A percentile compares a stretch with the other conserved stretches of the same genome.
Conservation (phyloP, 2,888 invertebrate species). For the Lithosia quadra region DNA sequence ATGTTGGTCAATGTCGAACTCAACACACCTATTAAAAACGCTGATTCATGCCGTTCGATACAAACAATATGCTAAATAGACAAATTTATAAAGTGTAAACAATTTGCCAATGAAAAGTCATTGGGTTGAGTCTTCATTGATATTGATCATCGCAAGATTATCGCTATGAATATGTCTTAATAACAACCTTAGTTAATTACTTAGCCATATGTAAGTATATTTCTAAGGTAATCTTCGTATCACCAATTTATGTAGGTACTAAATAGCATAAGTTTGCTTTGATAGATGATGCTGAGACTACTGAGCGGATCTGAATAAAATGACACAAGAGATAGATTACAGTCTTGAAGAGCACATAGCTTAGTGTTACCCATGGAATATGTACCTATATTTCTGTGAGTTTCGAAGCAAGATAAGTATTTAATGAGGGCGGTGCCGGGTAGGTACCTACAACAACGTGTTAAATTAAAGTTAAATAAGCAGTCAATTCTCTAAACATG, state of each 20-base stretch:
- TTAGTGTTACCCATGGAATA: not conserved
- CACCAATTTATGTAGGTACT: too few species aligned
- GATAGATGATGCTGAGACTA: not conserved
- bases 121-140: not conserved
- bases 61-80: slow-evolving; percentile 40
- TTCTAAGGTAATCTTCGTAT: too few species aligned
- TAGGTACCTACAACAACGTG: too few species aligned
- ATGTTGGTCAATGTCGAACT: slow-evolving; percentile 63
- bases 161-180: not conserved
- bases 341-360: not conserved
- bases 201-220: too few species aligned
- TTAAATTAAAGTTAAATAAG: not conserved
- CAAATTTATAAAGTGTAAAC: slow-evolving; percentile 9
- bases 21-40: slow-evolving; percentile 46
- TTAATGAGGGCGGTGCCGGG: too few species aligned
- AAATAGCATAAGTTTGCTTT: not conserved
- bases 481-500: too few species aligned
- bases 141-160: not conserved
- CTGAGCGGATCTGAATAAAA: not conserved
- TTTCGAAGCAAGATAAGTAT: too few species aligned
- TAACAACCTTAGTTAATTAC: not conserved
- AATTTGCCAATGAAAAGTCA: not conserved
- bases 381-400: not conserved
- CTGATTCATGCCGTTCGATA: slow-evolving; percentile 46
- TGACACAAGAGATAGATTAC: not conserved